Evolutionary conservation across 2,888 invertebrate species (phyloP).

Genomic region (Ormyrus nitidulus): DNA sequence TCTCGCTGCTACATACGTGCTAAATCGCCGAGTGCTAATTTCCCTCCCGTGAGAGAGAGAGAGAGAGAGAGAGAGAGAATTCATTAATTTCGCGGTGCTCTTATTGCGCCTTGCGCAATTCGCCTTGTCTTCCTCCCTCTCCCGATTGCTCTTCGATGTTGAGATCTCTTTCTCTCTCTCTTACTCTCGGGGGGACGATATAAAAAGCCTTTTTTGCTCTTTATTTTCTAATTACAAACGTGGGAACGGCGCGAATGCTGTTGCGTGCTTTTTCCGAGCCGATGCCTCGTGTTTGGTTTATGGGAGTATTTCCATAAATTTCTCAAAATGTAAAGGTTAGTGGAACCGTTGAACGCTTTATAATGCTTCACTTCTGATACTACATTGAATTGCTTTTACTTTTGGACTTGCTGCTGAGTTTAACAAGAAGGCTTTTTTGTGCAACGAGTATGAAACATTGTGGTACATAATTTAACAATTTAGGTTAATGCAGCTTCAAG

Average conservation of each 20-base stretch:
- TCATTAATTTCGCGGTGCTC: conserved; percentile 36
- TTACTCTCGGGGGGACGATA: neutral
- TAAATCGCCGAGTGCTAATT: conserved; percentile 32
- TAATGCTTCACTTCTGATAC: no score
- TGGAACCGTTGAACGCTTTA: no score
- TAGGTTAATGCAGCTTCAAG: no score
- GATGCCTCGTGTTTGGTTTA: conserved; percentile 4
- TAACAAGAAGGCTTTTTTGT: no score
- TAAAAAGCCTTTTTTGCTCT: neutral
- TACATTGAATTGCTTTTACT: no score
- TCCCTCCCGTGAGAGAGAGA: conserved; percentile 6
- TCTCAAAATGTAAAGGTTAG: no score
- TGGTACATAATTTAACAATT: no score
- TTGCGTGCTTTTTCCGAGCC: neutral
- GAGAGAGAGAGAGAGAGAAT: conserved; percentile 10
- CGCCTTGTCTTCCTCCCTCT: neutral
- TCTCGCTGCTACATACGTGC: no score
- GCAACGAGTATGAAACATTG: no score
- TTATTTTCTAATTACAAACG: conserved; percentile 31
- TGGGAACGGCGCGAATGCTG: conserved; percentile 28
- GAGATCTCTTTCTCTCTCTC: neutral
- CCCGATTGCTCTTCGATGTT: neutral
- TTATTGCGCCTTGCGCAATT: conserved; percentile 31
- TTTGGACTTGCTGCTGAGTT: no score
- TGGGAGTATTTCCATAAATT: neutral